Percentiles rank a stretch among this genome's conserved stretches.
phyloP scores from a whole-genome alignment of 2,888 invertebrate genomes.

The Antheraea assamensis region DNA sequence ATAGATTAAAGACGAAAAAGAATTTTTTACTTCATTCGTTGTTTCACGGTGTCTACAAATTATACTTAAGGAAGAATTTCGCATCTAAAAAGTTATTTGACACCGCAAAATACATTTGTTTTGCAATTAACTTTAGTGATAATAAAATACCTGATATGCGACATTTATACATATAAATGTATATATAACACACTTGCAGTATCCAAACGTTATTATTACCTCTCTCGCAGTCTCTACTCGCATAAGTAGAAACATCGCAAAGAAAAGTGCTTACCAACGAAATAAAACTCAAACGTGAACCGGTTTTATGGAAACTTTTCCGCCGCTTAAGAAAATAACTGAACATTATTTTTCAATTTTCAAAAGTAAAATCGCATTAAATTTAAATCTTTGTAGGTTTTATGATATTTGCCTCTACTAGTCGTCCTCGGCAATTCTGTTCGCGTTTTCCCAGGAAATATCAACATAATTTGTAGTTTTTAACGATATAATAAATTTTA shows the following conservation, averaged over 20 bases:
- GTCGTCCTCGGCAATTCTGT: too few species aligned
- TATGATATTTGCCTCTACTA: too few species aligned
- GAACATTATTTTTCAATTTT: constrained; percentile 7
- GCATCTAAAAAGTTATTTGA: too few species aligned
- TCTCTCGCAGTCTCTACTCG: not conserved
- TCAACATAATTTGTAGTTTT: too few species aligned
- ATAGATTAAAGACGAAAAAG: too few species aligned
- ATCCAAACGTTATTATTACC: not conserved
- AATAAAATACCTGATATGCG: not conserved
- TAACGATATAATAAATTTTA: too few species aligned
- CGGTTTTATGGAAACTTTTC: not conserved
- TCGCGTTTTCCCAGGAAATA: too few species aligned
- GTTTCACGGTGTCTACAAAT: not conserved
- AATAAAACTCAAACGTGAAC: not conserved
- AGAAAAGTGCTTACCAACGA: not conserved
- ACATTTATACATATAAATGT: not conserved
- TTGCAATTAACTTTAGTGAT: not conserved
- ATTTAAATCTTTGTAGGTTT: too few species aligned
- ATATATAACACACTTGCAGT: not conserved
- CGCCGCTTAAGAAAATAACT: not conserved
- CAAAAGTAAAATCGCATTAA: not conserved
- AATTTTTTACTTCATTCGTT: not conserved
- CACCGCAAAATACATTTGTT: too few species aligned
- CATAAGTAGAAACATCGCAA: not conserved
- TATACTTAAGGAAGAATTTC: too few species aligned